Percentiles rank a stretch among this genome's conserved stretches.
These are phyloP conservation scores for Melolontha melolontha DNA, from an alignment of 2,888 invertebrate species.

Conservation along the genomic window DNA sequence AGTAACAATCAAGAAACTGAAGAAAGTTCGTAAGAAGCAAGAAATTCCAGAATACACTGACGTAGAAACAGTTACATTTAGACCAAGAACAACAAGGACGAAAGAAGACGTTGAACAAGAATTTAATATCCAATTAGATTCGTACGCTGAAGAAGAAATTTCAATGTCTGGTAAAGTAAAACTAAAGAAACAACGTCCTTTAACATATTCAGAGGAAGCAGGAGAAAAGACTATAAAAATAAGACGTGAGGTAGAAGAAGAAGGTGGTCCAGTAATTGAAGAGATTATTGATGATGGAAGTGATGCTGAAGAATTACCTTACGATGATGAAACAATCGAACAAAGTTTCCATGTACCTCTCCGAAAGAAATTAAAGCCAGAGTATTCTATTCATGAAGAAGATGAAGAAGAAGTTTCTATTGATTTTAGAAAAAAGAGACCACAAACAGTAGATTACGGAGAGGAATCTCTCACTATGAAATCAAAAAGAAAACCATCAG, in stretches of 20 bases:
- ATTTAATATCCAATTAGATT: conserved; percentile 86
- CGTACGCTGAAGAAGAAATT: conserved; percentile 89
- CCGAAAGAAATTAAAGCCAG: conserved; percentile 65
- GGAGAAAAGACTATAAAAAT: conserved; percentile 81
- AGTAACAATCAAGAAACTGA: conserved; percentile 80
- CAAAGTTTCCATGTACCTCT: conserved; percentile 65
- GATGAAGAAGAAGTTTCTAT: conserved; percentile 72
- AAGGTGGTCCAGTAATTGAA: conserved; percentile 71
- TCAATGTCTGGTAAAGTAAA: conserved; percentile 88
- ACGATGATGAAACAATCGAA: conserved; percentile 69
- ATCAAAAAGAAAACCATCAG: conserved; percentile 76
- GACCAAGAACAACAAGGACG: conserved; percentile 80
- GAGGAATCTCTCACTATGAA: conserved; percentile 79
- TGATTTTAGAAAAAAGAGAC: conserved; percentile 66
- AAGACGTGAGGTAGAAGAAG: conserved; percentile 74
- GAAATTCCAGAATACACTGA: conserved; percentile 81
- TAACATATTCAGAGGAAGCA: conserved; percentile 82
- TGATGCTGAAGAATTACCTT: conserved; percentile 69
- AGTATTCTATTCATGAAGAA: conserved; percentile 73
- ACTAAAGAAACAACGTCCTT: conserved; percentile 78
- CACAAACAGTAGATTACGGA: conserved; percentile 68
- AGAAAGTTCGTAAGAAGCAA: conserved; percentile 74
- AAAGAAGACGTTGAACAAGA: conserved; percentile 92
- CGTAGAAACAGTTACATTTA: conserved; percentile 83
- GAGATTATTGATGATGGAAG: conserved; percentile 75